These are phyloP conservation scores for Shinisaurus crocodilurus DNA, from an alignment of 2,113 vertebrate species.

Conservation along the genomic window DNA sequence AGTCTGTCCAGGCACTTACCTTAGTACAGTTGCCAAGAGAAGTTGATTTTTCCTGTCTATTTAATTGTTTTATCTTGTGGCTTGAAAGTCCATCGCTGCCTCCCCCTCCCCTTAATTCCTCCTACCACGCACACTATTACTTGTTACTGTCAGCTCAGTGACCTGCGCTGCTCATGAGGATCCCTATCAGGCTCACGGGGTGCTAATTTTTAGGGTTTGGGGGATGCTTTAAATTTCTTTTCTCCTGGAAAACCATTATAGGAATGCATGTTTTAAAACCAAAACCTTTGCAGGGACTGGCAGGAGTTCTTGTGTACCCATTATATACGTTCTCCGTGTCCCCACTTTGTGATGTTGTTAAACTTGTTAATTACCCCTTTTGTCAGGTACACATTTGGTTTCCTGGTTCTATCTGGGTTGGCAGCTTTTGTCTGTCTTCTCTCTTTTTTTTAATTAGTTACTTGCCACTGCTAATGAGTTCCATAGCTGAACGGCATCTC, in stretches of 20 bases:
- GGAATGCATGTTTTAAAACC: slow-evolving; percentile 54
- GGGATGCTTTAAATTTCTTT: slow-evolving; percentile 64
- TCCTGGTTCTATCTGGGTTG: slow-evolving; percentile 71
- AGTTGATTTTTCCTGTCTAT: too few relatives aligned
- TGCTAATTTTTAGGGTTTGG: slow-evolving; percentile 34
- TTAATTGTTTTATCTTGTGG: background rate
- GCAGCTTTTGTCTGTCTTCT: slow-evolving; percentile 39
- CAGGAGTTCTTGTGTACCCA: slow-evolving; percentile 69
- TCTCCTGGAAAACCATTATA: slow-evolving; percentile 62
- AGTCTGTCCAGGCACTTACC: too few relatives aligned
- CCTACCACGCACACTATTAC: background rate
- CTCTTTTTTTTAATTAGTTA: slow-evolving; percentile 49
- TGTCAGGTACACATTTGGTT: slow-evolving; percentile 73
- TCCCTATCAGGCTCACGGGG: background rate
- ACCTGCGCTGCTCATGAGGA: background rate
- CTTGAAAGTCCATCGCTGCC: background rate
- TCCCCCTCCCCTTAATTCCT: background rate
- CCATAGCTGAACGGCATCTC: slow-evolving; percentile 56
- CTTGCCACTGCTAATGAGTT: slow-evolving; percentile 67
- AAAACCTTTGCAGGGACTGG: slow-evolving; percentile 67
- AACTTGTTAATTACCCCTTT: slow-evolving; percentile 74
- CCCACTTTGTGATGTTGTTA: slow-evolving; percentile 71
- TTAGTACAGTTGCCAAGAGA: too few relatives aligned
- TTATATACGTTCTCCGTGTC: slow-evolving; percentile 72
- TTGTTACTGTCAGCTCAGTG: background rate